Evolutionary conservation across 2,888 invertebrate genomes (phyloP).

Genomic region (Ceriagrion tenellum): DNA sequence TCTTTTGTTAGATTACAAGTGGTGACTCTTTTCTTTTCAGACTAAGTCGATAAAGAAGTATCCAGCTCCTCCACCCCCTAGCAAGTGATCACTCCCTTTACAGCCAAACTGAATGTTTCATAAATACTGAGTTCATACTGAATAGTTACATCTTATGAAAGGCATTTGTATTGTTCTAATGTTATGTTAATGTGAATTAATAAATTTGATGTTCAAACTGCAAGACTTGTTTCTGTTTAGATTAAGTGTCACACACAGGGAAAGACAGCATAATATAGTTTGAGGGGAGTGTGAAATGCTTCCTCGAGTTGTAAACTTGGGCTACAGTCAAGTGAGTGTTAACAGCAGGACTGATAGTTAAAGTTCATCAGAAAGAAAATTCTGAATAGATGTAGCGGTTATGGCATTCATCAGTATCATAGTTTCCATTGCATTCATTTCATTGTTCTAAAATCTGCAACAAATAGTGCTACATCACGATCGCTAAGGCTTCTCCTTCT

Average conservation of each 20-base stretch:
- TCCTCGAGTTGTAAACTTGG: too few relatives aligned
- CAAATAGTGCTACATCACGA: too few relatives aligned
- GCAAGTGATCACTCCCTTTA: conserved; percentile 28
- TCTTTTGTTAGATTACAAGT: too few relatives aligned
- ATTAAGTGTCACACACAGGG: too few relatives aligned
- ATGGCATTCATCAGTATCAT: too few relatives aligned
- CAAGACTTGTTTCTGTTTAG: background rate
- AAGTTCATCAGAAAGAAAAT: background rate
- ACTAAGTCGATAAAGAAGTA: conserved; percentile 72
- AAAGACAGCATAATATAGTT: too few relatives aligned
- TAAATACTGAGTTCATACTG: background rate
- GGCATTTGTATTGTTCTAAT: background rate
- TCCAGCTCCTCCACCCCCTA: conserved; percentile 70
- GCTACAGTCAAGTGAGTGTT: too few relatives aligned
- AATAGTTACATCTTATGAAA: background rate
- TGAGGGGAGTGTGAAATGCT: too few relatives aligned
- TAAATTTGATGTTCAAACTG: background rate
- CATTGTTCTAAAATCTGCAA: too few relatives aligned
- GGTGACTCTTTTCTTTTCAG: conserved; percentile 69
- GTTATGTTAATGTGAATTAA: background rate
- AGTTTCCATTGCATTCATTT: too few relatives aligned
- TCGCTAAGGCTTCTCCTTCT: too few relatives aligned
- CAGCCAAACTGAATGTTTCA: background rate
- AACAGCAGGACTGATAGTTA: background rate
- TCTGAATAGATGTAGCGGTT: too few relatives aligned